Percentiles rank a stretch among this genome's conserved stretches.
Evolutionary conservation across 2,888 invertebrate species (phyloP).

Genomic region (Aporophyla lueneburgensis): DNA sequence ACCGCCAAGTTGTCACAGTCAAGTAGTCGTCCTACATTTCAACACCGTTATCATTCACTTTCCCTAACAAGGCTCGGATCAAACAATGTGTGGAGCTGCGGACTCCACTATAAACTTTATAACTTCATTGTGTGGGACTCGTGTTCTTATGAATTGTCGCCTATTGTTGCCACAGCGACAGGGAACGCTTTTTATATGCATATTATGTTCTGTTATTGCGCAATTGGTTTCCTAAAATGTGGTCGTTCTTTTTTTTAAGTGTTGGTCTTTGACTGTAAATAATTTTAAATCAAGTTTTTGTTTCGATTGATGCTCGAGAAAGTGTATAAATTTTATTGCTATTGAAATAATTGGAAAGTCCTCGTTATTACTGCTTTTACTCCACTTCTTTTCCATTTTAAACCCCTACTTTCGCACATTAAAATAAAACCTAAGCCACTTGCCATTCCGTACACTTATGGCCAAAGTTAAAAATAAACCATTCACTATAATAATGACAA

Average conservation of each 20-base stretch:
- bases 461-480: constrained; percentile 46
- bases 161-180: constrained; percentile 70
- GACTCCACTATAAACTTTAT: constrained; percentile 63
- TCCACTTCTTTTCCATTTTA: not conserved
- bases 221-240: constrained; percentile 71
- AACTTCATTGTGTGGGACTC: constrained; percentile 63
- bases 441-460: constrained; percentile 21
- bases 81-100: constrained; percentile 57
- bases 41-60: constrained; percentile 61
- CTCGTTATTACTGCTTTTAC: not conserved
- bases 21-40: constrained; percentile 60
- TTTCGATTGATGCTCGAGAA: constrained; percentile 21
- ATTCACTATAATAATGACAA: constrained; percentile 58
- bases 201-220: constrained; percentile 68
- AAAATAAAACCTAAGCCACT: not conserved
- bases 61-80: constrained; percentile 56
- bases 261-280: constrained; percentile 37
- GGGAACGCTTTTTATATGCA: constrained; percentile 65
- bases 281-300: constrained; percentile 23
- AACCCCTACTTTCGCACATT: not conserved
- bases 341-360: constrained; percentile 27
- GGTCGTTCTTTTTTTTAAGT: constrained; percentile 18
- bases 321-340: constrained; percentile 31
- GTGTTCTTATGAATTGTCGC: constrained; percentile 69
- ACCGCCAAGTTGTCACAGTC: constrained; percentile 53